phyloP scores from a whole-genome alignment of 2,888 invertebrate species.

The Xestia rhomboidea region DNA sequence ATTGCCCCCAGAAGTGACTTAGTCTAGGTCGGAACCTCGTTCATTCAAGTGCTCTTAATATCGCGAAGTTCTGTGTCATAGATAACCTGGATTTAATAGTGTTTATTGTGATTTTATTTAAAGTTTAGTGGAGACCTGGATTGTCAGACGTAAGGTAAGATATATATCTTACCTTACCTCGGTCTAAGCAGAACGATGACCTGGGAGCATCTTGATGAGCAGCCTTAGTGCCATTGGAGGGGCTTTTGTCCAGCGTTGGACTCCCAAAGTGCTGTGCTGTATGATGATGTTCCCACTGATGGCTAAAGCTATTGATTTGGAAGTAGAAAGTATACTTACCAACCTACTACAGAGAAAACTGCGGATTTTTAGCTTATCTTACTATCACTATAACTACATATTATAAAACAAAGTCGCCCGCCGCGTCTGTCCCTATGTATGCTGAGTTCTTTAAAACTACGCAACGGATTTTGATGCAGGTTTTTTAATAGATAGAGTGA shows the following conservation, averaged over 20 bases:
- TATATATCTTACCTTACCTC: too few relatives aligned
- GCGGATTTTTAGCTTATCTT: not conserved
- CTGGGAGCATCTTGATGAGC: not conserved
- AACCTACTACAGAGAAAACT: not conserved
- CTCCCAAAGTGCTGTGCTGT: not conserved
- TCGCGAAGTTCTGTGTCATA: not conserved
- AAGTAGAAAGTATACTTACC: not conserved
- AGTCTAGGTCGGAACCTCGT: conserved; percentile 13
- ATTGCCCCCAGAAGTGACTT: conserved; percentile 22
- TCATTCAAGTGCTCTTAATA: conserved; percentile 15
- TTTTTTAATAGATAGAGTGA: too few relatives aligned
- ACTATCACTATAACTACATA: too few relatives aligned
- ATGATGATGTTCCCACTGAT: not conserved
- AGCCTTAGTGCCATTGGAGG: not conserved
- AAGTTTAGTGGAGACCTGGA: not conserved
- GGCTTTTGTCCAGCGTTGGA: not conserved
- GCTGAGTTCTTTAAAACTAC: too few relatives aligned
- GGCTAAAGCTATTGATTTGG: not conserved
- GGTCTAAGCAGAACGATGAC: not conserved
- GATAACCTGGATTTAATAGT: conserved; percentile 9
- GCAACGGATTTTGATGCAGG: too few relatives aligned
- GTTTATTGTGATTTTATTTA: conserved; percentile 15
- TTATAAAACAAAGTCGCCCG: too few relatives aligned
- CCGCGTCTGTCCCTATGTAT: too few relatives aligned
- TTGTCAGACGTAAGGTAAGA: conserved; percentile 2